These are phyloP conservation scores for Lathamus discolor DNA, from an alignment of 2,113 vertebrate genomes.

Conservation along the genomic window DNA sequence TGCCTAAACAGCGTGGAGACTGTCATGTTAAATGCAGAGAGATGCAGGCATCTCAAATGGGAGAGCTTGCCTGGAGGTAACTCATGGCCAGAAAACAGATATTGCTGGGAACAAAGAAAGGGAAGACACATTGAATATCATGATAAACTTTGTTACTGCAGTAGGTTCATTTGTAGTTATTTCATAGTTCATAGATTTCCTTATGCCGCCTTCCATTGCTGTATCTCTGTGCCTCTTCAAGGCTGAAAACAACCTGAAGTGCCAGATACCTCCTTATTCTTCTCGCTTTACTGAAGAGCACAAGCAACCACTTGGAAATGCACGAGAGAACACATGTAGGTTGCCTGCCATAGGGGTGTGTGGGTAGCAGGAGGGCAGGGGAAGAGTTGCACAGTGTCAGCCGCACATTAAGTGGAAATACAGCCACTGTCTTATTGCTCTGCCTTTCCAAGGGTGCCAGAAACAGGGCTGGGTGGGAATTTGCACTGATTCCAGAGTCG, in stretches of 20 bases:
- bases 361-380: background rate
- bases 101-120: background rate
- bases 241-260: background rate
- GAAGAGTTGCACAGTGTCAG: background rate
- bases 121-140: background rate
- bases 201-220: background rate
- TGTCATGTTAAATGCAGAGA: background rate
- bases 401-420: background rate
- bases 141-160: background rate
- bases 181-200: background rate
- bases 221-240: background rate
- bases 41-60: background rate
- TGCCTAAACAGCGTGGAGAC: background rate
- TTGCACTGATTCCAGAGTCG: fast-evolving
- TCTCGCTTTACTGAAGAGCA: background rate
- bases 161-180: background rate
- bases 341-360: background rate
- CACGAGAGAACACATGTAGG: background rate
- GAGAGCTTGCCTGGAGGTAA: background rate
- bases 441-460: background rate
- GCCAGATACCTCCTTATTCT: fast-evolving
- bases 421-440: background rate
- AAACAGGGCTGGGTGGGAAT: background rate
- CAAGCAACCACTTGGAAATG: background rate
- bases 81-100: background rate